Evolutionary conservation across 2,888 invertebrate genomes (phyloP), one percentile per base, ranked within the genome.

Genomic region (Agrotis puta): DNA sequence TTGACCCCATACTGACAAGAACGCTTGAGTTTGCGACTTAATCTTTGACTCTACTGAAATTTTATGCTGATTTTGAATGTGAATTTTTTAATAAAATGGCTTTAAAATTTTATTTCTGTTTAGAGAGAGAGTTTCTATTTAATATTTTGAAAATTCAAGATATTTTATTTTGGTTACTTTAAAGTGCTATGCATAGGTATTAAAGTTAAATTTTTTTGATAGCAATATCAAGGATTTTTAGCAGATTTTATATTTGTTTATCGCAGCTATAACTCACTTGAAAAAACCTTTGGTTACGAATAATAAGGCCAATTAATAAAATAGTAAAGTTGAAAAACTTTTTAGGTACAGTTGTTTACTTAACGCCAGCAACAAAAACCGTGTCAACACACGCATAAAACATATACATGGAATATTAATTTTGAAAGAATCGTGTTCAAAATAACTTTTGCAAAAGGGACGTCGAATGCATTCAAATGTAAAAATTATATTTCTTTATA

Each of bases 1-100:
- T 86, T 89, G 87, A 91, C 89, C 89, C 84, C 84, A 70, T 81
- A 67, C 83, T 87, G 86, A 85, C 86, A 85, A 81, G 78, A 76
- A 20, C 83, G 79, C 62, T 53, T 48, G 53, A 57, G 67, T 73
- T 65, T 22, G 50, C 50, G 45, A 64, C 64, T 74, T 67, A 66
- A 62, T 70, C 61, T 65, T 77, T 58, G 50, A 63, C 58, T 53
- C 22, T 45, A 70, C 65, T 63, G 57, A 62, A 64, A 58, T 43
- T 82, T 57, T 47, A 74, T 51, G 27, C 33, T 27, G 69, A 58
- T 74, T 80, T 82, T 33, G 2, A 56, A 7, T 22, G 18, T 48
- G 0, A 33, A 45, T 61, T 59, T 24, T 16, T 22, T 4, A 20
- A 7, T 39, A n/a, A 0, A n/a, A 56, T 7, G 9, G n/a, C 14